phyloP scores from a whole-genome alignment of 2,113 vertebrate species.

The Ictalurus punctatus region DNA sequence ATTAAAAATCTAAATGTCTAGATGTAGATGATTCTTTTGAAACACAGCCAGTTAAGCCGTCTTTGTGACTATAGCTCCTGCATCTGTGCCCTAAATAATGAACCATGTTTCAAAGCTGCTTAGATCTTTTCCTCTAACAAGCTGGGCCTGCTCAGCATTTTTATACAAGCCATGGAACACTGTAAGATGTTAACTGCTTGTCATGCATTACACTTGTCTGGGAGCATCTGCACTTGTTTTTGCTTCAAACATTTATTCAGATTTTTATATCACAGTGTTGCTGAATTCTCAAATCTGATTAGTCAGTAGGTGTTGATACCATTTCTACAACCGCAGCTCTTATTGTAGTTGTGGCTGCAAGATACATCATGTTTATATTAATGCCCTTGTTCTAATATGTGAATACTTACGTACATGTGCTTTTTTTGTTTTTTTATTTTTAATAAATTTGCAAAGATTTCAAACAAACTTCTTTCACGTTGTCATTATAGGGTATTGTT shows the following conservation, averaged over 20 bases:
- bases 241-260: neutral
- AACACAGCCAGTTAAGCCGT: neutral
- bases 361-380: neutral
- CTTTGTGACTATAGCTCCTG: neutral
- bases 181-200: neutral
- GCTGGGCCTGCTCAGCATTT: neutral
- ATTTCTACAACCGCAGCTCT: neutral
- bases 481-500: too few species aligned
- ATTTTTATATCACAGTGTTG: neutral
- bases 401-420: too few species aligned
- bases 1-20: neutral
- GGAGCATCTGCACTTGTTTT: slow-evolving; percentile 1
- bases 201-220: neutral
- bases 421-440: too few species aligned
- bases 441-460: too few species aligned
- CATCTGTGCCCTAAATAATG: neutral
- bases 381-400: neutral
- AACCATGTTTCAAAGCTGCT: neutral
- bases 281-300: neutral
- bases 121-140: neutral
- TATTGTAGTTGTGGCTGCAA: neutral
- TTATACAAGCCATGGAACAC: neutral
- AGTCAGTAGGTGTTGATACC: neutral
- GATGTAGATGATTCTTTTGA: neutral
- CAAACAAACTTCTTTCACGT: too few species aligned